Base-by-base conservation (phyloP, 2,888 invertebrate genomes). In the Heteromyza rotundicornis region DNA sequence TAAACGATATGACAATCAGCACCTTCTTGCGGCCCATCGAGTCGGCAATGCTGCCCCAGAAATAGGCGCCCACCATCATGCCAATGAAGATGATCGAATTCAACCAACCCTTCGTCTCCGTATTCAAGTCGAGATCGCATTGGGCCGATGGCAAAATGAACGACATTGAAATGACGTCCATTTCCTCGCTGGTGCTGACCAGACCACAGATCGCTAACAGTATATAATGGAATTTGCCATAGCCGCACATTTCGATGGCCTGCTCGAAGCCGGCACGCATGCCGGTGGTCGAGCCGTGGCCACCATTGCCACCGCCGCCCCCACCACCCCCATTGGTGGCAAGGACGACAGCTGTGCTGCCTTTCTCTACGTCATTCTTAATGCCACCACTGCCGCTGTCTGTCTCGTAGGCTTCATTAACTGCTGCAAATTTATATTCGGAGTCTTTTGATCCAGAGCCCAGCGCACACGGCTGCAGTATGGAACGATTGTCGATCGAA, bases 91-190 rank as follows among this genome's bases (percentile, higher is more conserved):
- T 91, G 80, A 91, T 90, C 69, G 91, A 90, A 84, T 91, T 92
- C 71, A 91, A 87, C 89, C 88, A 89, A 83, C 86, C 90, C 86
- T 95, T 95, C 69, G 93, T 91, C 73, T 90, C 88, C 59, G 95
- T 94, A 79, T 91, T 90, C 75, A 96, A 88, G 70, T 92, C 85
- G 82, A 96, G 87, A 86, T 96, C 96, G 87, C 95, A 95, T 84
- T 95, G 92, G 70, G 95, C 95, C 75, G 94, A 93, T 51, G 95
- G 95, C 67, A 96, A 86, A 84, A 96, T 93, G 87, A 95, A 96
- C 71, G 95, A 95, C 90, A 96, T 94, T 75, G 93, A 94, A 79
- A 96, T 92, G 86, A 95, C 94, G 86, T 95, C 95, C 90, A 96
- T 94, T 87, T 95, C 95, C 87, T 96, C 95, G 84, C 94, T 94